Evolutionary conservation across 2,888 invertebrate species (phyloP), one percentile per base, ranked within the genome.

Genomic region (Phragmatobia fuliginosa): DNA sequence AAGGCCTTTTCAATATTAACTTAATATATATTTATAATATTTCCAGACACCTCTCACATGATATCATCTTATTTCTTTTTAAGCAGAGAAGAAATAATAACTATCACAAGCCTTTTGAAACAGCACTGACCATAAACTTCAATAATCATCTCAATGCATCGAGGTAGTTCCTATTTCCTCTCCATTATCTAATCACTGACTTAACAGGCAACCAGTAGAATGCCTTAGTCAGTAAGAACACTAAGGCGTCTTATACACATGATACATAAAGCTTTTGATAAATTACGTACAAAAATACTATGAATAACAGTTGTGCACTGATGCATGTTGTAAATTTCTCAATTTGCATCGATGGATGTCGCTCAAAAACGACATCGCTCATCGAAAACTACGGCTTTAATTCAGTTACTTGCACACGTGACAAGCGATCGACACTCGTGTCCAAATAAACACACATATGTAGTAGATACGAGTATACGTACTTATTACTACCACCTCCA

Each of bases 331-430:
- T 62, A 62, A 67, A 68, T 68, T 62, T 41, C 28, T 41, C 68
- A 73, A 73, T 79, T 62, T 61, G 31, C 32, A 63, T 60, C 68
- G 67, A 66, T 49, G 25, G 14, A 68, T 81, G 49, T 63, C 59
- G 69, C 36, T 70, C 58, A 62, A 67, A 81, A 79, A 71, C 52
- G 70, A 52, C 63, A 70, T 59, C 71, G 60, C 67, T 76, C 77
- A 73, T 79, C 70, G 68, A 62, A 72, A 78, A 70, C 45, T 63
- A 74, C 79, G 68, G 71, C 58, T 71, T 8, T 76, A 76, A 79
- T 79, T 76, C 68, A 69, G 67, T 81, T 79, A 66, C 36, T 21
- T 38, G 62, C 45, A 67, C 67, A 78, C 56, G 66, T 72, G 70
- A 67, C 67, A 38, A 33, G 16, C 33, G 59, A n/a, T 32, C 36